Base-by-base conservation (phyloP, 2,888 invertebrate genomes). In the Callyntrura guangdongensis region DNA sequence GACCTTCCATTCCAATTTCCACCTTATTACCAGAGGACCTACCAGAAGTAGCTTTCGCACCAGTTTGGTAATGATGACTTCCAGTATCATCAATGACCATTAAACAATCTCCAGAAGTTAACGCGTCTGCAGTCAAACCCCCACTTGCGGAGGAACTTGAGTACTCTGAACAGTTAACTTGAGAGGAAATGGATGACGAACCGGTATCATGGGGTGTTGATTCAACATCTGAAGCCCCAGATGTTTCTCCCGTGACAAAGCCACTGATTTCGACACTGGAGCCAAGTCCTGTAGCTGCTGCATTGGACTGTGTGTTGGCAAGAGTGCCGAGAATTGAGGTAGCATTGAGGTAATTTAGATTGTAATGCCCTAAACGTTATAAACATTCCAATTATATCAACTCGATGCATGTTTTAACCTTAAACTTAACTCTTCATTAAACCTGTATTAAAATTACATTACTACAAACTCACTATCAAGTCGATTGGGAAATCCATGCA, bases 161-260 rank as follows among this genome's bases (percentile, higher is more conserved):
- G 25, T 64, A 86, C 9, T 90, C 85, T 0, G 86, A 59, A 53
- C 90, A 90, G 25, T 90, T 86, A 17, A 27, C 79, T 53, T 85
- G 53, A 5, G 89, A 77, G 0, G 67, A 0, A 1, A 83, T 83
- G 6, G 72, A 74, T 3, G 82, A 83, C 6, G 83, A 14, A 17
- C 25, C 49, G 0, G 82, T 17, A 5, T 27, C 67, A 3, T 1
- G 14, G 6, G 77, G 27, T 17, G 20, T 3, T 0, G 85, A 67
- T 27, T 36, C n/a, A 1, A 14, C 6, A 14, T 64, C 61, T 8
- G 69, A 0, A n/a, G 69, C 0, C 17, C 72, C n/a, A 6, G 59
- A 0, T 0, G 82, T 27, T 9, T 81, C 61, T 6, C 82, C 81
- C 2, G 25, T 49, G 2, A 90, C 90, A 14, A 90, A 49, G 20